phyloP scores from a whole-genome alignment of 2,888 invertebrate genomes.

The Phrixothrix hirtus region DNA sequence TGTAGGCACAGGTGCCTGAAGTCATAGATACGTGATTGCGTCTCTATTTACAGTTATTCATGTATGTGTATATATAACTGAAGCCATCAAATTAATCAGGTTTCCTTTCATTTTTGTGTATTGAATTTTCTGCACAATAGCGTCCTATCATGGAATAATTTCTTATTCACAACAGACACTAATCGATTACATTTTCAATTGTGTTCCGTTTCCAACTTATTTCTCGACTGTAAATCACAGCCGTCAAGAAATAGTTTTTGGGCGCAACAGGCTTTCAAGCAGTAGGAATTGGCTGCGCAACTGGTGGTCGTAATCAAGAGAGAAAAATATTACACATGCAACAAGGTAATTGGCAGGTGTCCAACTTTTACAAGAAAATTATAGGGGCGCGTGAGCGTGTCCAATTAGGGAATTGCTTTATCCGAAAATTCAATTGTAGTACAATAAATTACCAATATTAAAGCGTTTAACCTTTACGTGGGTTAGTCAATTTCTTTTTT shows the following conservation, averaged over 20 bases:
- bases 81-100: too few relatives aligned
- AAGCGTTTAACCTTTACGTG: not conserved
- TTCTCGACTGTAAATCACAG: conserved; percentile 46
- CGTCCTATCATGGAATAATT: conserved; percentile 41
- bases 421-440: not conserved
- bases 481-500: too few relatives aligned
- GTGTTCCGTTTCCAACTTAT: conserved; percentile 41
- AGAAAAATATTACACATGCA: conserved; percentile 54
- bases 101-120: conserved; percentile 30
- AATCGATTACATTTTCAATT: conserved; percentile 48
- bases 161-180: conserved; percentile 43
- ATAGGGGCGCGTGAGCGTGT: conserved; percentile 8
- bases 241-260: conserved; percentile 36
- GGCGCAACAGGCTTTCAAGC: conserved; percentile 36
- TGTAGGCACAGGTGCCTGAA: too few relatives aligned
- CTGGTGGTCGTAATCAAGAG: conserved; percentile 56
- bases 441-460: conserved; percentile 1
- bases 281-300: conserved; percentile 47
- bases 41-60: too few relatives aligned
- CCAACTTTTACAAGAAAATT: conserved; percentile 33
- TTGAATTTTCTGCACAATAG: conserved; percentile 40
- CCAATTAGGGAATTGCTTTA: conserved; percentile 12
- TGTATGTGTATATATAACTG: too few relatives aligned
- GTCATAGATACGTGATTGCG: too few relatives aligned
- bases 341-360: conserved; percentile 55